A percentile compares a stretch with the other conserved stretches of the same genome.
Conservation (phyloP, 2,888 invertebrate genomes). For the Laspeyria flexula region DNA sequence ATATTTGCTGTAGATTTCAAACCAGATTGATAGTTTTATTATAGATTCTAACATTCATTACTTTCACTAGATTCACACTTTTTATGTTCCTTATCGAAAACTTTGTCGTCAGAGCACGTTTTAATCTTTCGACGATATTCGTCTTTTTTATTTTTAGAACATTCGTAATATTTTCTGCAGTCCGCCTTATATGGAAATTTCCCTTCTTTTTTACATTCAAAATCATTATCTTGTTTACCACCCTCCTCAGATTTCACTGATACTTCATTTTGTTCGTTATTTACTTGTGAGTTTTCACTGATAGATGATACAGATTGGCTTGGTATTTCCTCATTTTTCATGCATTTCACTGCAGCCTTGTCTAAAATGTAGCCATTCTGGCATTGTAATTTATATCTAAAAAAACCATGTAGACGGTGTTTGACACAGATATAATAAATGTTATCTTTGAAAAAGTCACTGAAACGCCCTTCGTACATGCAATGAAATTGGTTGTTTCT, state of each 20-base stretch:
- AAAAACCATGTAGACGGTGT: slow-evolving; percentile 50
- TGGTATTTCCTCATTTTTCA: slow-evolving; percentile 33
- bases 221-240: slow-evolving; percentile 20
- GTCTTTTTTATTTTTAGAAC: slow-evolving; percentile 59
- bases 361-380: slow-evolving; percentile 66
- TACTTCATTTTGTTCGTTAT: slow-evolving; percentile 42
- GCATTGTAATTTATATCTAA: slow-evolving; percentile 73
- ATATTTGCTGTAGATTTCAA: too few relatives aligned
- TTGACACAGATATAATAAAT: slow-evolving; percentile 76
- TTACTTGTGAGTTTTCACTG: slow-evolving; percentile 40
- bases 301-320: slow-evolving; percentile 20
- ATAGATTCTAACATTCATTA: slow-evolving; percentile 53
- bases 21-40: background rate
- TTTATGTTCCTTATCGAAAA: slow-evolving; percentile 69
- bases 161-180: slow-evolving; percentile 78
- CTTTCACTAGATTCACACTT: slow-evolving; percentile 69
- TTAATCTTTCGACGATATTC: slow-evolving; percentile 64
- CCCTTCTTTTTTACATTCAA: slow-evolving; percentile 48
- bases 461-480: slow-evolving; percentile 70
- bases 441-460: slow-evolving; percentile 65
- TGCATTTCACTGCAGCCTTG: slow-evolving; percentile 62
- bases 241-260: slow-evolving; percentile 21
- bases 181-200: slow-evolving; percentile 57
- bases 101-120: slow-evolving; percentile 72
- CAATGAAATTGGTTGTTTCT: slow-evolving; percentile 81